Evolutionary conservation across 2,797 vertebrate species (phyloP).

Genomic region (Sternotherus odoratus): DNA sequence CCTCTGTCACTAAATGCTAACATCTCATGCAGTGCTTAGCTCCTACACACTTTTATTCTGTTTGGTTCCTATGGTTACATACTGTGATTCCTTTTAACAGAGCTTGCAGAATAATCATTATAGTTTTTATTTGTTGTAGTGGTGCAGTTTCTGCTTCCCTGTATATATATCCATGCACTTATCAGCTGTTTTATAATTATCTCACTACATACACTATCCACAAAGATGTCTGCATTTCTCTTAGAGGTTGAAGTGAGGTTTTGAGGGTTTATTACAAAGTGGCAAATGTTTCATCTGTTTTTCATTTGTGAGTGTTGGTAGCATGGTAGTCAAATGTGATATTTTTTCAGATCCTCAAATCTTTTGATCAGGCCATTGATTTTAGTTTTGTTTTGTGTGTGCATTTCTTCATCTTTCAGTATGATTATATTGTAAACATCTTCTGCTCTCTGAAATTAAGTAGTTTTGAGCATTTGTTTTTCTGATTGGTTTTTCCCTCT

Average conservation of each 20-base stretch:
- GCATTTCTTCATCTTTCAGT: background rate
- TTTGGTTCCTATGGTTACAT: conserved; percentile 54
- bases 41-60: conserved; percentile 36
- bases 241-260: background rate
- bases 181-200: background rate
- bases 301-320: background rate
- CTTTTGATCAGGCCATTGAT: background rate
- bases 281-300: background rate
- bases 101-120: conserved; percentile 40
- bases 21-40: conserved; percentile 46
- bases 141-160: conserved; percentile 21
- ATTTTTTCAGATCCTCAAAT: conserved; percentile 1
- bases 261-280: background rate
- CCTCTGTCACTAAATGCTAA: conserved; percentile 36
- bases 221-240: background rate
- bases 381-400: background rate
- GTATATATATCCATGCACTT: background rate
- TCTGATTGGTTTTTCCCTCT: background rate
- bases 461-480: background rate
- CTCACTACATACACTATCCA: background rate
- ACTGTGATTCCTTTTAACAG: conserved; percentile 30
- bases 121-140: conserved; percentile 18
- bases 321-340: background rate
- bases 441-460: background rate
- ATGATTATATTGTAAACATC: background rate